A percentile compares a stretch with the other conserved stretches of the same genome.
These are phyloP conservation scores for Elephas maximus DNA, from an alignment of 2,113 vertebrate genomes.

Conservation along the genomic window DNA sequence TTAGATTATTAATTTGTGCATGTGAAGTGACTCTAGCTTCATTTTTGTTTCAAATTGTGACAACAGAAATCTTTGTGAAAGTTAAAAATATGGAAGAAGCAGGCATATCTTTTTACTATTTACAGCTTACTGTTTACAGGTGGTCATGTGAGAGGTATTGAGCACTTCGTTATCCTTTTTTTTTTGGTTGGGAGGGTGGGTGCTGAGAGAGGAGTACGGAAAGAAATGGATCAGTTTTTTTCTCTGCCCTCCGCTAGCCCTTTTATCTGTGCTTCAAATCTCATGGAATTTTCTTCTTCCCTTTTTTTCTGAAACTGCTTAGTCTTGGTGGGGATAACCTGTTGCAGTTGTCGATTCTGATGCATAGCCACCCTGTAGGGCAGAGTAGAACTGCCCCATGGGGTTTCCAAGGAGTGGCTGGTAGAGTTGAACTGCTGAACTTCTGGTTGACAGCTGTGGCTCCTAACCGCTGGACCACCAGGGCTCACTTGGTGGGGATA, in stretches of 20 bases:
- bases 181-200: not conserved
- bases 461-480: too few relatives aligned
- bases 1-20: conserved; percentile 21
- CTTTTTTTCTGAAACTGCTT: not conserved
- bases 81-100: conserved; percentile 33
- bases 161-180: not conserved
- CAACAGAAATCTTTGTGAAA: conserved; percentile 48
- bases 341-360: too few relatives aligned
- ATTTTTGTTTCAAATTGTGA: conserved; percentile 75
- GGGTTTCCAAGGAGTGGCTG: too few relatives aligned
- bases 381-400: too few relatives aligned
- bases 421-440: too few relatives aligned
- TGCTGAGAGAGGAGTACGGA: not conserved
- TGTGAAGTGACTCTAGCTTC: conserved; percentile 50
- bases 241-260: not conserved
- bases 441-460: too few relatives aligned
- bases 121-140: not conserved
- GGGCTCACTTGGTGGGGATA: not conserved
- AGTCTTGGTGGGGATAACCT: not conserved
- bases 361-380: too few relatives aligned
- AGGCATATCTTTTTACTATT: conserved; percentile 68
- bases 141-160: not conserved
- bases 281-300: not conserved
- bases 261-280: not conserved
- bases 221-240: not conserved